Conservation (phyloP, 2,888 invertebrate genomes). For the Orchesella flavescens region DNA sequence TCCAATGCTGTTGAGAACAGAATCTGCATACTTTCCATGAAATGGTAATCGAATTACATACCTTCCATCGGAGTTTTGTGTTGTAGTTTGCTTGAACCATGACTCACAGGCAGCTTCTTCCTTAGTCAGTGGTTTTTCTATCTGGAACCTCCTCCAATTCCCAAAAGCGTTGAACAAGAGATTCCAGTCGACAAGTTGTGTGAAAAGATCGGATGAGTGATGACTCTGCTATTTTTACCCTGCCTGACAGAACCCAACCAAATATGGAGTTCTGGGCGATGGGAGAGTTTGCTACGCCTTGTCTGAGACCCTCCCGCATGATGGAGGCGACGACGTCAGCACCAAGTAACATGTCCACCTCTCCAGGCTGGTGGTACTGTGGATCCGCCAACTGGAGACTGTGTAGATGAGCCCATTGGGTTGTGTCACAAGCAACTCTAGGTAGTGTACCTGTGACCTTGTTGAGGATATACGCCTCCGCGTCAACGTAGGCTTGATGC, state of each 20-base stretch:
- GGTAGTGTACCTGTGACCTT: slow-evolving; percentile 7
- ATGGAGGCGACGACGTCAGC: slow-evolving; percentile 5
- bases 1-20: neutral
- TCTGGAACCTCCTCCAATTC: slow-evolving; percentile 17
- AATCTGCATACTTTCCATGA: neutral
- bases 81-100: neutral
- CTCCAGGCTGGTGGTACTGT: too few relatives aligned
- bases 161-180: neutral
- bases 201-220: neutral
- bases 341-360: slow-evolving; percentile 39
- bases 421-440: neutral
- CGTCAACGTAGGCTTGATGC: neutral
- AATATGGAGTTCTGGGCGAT: too few relatives aligned
- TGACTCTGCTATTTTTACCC: neutral
- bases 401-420: neutral
- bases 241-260: slow-evolving; percentile 43
- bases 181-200: neutral
- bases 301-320: neutral
- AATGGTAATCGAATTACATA: slow-evolving; percentile 28
- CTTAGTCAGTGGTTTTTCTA: neutral
- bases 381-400: slow-evolving; percentile 17
- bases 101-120: slow-evolving; percentile 1
- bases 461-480: neutral
- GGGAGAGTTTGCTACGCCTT: neutral
- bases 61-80: slow-evolving; percentile 4